Evolutionary conservation across 2,797 vertebrate genomes (phyloP), one percentile per base, ranked within the genome.

Genomic region (Merluccius polli): DNA sequence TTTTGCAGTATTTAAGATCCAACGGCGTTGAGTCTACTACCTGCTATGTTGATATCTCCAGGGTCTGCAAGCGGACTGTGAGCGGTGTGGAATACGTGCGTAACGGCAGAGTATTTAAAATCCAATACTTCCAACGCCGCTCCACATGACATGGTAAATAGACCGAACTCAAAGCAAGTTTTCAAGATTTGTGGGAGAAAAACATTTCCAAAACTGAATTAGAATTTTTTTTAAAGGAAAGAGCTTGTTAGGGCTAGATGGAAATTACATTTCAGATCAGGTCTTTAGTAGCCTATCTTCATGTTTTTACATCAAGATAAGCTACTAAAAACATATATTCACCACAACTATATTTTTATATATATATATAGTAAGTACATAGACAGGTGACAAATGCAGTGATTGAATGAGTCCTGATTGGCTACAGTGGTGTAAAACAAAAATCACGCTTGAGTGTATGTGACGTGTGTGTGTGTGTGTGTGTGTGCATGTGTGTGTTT

Each of bases 1-100:
- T n/a, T 52, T 52, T 52, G 48, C 48, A 52, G 48, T 52, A 52
- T 52, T 52, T 52, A 52, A 52, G 48, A 52, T 52, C 48, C 48
- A n/a, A n/a, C 3, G 48, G 48, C 48, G 48, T 38, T 38, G 4
- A 38, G 36, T 38, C 6, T 38, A 10, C 36, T 38, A 6, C 36
- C 36, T 38, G 4, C 48, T 21, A 1, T 7, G 18, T 52, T 21
- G 48, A 52, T 21, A 52, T n/a, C 48, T n/a, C 18, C 48, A 6
- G 48, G 21, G 48, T 52, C 48, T 1, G 1, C 48, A 1, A n/a
- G 21, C 48, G 1, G 48, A 52, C 48, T 1, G 48, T 8, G 48
- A 52, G 48, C 48, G 7, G 48, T n/a, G 48, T 3, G n/a, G 48
- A 21, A n/a, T 8, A n/a, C 4, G 48, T 52, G 41, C 41, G 41